Base-by-base conservation (phyloP, 2,113 vertebrate species). In the Lasiurus borealis region DNA sequence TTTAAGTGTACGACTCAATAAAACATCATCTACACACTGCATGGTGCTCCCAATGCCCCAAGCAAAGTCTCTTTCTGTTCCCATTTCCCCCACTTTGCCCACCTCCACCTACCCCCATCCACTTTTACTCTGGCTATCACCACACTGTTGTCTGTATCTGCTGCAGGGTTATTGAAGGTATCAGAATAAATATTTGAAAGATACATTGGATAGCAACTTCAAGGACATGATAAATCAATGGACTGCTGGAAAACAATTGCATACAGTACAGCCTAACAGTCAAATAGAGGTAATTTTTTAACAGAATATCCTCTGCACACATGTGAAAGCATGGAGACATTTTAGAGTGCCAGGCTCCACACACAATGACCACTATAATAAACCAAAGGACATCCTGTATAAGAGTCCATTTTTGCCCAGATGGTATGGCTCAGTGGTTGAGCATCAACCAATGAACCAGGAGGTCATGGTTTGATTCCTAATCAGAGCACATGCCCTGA, bases 151-250 rank as follows among this genome's bases (percentile, higher is more conserved):
- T 62, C 57, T 62, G 57, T 62, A 23, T 27, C 57, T 62, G 25
- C 23, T 46, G 0, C 31, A 52, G 40, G 36, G 27, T 72, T 71
- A 64, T 9, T 82, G 34, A 93, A 95, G 36, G 3, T 46, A 86
- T 80, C 9, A 85, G 52, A 88, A 83, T 88, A 82, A 62, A 80
- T 68, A 89, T 75, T 66, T 75, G 36, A 95, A 97, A 40, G 29
- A n/a, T 16, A 72, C 1, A 75, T 19, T 18, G 44, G 90, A 40
- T 13, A 19, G 83, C 16, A 85, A 52, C 52, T 40, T 89, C 59
- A 93, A 54, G 31, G 8, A 62, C 71, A 25, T 21, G 36, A 50
- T 80, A 82, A 77, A 94, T 48, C 46, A 91, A 64, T 75, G 29
- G 14, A 21, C 21, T 66, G 12, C 36, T 92, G 52, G 29, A 40